phyloP scores from a whole-genome alignment of 2,888 invertebrate genomes.

The Melanostoma mellinum region DNA sequence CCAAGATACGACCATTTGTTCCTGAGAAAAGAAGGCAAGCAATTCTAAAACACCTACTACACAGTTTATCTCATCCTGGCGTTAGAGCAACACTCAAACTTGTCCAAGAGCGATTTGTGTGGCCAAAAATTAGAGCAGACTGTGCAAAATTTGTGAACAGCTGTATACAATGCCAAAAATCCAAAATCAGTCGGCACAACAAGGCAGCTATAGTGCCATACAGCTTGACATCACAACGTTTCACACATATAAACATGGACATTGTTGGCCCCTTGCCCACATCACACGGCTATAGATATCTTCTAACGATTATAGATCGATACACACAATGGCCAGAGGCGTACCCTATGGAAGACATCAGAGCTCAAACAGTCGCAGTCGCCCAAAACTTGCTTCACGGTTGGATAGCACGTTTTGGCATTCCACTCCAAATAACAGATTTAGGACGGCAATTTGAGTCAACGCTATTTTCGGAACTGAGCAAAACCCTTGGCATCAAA shows the following conservation, averaged over 20 bases:
- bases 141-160: slow-evolving; percentile 14
- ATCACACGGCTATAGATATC: neutral
- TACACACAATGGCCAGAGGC: slow-evolving; percentile 6
- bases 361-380: slow-evolving; percentile 74
- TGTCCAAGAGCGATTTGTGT: slow-evolving; percentile 38
- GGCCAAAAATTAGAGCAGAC: slow-evolving; percentile 48
- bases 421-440: slow-evolving; percentile 76
- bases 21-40: slow-evolving; percentile 13
- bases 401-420: slow-evolving; percentile 78
- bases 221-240: neutral
- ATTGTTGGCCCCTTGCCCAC: neutral
- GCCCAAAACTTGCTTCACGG: slow-evolving; percentile 60
- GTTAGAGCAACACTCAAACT: slow-evolving; percentile 26
- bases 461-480: slow-evolving; percentile 75
- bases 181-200: neutral
- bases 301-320: neutral
- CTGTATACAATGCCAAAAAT: slow-evolving; percentile 9
- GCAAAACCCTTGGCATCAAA: slow-evolving; percentile 74
- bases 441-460: slow-evolving; percentile 79
- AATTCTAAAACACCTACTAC: slow-evolving; percentile 22
- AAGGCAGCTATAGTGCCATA: neutral
- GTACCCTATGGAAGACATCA: slow-evolving; percentile 18
- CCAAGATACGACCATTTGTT: slow-evolving; percentile 24
- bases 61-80: slow-evolving; percentile 43
- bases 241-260: slow-evolving; percentile 5